phyloP scores from a whole-genome alignment of 2,797 vertebrate genomes.

The Platalea minor region DNA sequence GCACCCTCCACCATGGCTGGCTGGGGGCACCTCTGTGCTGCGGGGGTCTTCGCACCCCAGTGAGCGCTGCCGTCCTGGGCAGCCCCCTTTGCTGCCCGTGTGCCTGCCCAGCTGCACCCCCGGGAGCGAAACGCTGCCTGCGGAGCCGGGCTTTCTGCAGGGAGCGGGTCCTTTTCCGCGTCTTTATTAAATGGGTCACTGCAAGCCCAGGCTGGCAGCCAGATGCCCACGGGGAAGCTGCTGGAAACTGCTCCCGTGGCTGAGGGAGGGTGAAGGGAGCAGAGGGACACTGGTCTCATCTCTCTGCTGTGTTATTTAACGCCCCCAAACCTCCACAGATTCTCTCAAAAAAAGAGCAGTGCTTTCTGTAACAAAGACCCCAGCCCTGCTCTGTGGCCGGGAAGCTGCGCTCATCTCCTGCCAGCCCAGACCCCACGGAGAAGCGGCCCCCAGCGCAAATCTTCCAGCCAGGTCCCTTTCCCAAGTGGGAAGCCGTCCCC shows the following conservation, averaged over 20 bases:
- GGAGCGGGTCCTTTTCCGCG: fast-evolving
- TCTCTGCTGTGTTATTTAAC: neutral
- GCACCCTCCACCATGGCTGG: neutral
- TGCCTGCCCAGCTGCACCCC: neutral
- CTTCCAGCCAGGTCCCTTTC: neutral
- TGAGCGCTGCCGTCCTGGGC: fast-evolving
- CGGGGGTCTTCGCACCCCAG: neutral
- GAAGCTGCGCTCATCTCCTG: neutral
- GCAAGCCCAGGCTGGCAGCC: neutral
- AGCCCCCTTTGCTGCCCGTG: neutral
- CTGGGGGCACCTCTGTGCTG: neutral
- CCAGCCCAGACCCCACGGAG: neutral
- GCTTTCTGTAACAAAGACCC: neutral
- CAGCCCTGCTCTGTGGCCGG: fast-evolving
- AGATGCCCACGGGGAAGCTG: neutral
- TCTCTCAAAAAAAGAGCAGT: neutral
- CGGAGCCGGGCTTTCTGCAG: neutral
- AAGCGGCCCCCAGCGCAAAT: neutral
- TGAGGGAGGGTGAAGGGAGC: neutral
- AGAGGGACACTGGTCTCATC: neutral
- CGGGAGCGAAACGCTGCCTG: fast-evolving
- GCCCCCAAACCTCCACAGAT: neutral
- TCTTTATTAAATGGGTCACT: neutral
- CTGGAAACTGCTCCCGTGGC: neutral
- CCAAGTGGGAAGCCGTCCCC: neutral